These are phyloP conservation scores for Clusia tigrina DNA, from an alignment of 2,888 invertebrate genomes.

Conservation along the genomic window DNA sequence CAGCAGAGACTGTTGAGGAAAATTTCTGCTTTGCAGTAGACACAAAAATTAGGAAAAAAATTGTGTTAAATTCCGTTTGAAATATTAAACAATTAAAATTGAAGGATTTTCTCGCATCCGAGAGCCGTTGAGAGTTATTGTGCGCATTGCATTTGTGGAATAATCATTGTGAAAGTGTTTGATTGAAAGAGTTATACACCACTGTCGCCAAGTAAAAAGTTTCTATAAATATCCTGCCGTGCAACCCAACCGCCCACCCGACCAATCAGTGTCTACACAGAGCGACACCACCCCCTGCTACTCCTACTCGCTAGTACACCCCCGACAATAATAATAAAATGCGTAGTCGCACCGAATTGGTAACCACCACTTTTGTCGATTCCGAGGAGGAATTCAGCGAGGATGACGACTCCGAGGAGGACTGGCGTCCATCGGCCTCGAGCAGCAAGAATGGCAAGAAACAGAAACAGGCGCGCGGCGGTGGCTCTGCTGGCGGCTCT, in stretches of 20 bases:
- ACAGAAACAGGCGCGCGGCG: constrained; percentile 45
- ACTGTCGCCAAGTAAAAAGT: background rate
- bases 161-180: background rate
- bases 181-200: too few species aligned
- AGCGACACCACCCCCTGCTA: background rate
- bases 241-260: background rate
- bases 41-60: background rate
- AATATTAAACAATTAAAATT: background rate
- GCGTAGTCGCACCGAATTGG: constrained; percentile 64
- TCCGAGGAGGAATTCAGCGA: constrained; percentile 63
- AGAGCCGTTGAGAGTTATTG: background rate
- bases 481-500: constrained; percentile 32
- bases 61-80: too few species aligned
- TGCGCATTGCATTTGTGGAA: background rate
- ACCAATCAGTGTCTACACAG: background rate
- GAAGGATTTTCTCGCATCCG: background rate
- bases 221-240: background rate
- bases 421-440: constrained; percentile 61
- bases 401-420: constrained; percentile 63
- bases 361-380: constrained; percentile 63
- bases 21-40: background rate
- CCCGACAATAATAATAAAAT: constrained; percentile 40
- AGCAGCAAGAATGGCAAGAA: constrained; percentile 49
- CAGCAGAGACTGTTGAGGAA: background rate
- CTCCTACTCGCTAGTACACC: background rate